These are phyloP conservation scores for Trinorchestia longiramus DNA, from an alignment of 1,140 invertebrate species.

Conservation along the genomic window DNA sequence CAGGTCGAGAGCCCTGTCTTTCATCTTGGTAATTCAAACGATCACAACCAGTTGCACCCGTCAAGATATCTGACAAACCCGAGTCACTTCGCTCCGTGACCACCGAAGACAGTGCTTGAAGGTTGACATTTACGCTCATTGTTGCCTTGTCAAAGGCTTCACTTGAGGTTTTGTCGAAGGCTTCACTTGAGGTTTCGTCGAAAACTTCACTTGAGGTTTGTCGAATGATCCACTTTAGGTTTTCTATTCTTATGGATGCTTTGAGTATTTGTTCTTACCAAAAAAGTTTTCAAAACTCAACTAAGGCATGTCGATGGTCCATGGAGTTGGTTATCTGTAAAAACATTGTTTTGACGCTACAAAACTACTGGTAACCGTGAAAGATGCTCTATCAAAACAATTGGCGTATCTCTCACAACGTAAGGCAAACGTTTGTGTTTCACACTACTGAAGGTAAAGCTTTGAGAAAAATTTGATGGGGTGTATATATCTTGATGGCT, in stretches of 20 bases:
- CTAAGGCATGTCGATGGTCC: not conserved
- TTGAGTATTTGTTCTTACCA: not conserved
- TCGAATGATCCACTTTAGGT: too few species aligned
- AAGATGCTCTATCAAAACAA: not conserved
- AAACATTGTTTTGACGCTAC: not conserved
- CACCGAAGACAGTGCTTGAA: not conserved
- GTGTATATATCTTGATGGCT: not conserved
- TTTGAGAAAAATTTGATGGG: not conserved
- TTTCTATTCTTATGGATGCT: not conserved
- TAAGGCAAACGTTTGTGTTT: not conserved
- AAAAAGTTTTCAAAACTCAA: not conserved
- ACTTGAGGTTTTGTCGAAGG: not conserved
- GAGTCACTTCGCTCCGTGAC: not conserved
- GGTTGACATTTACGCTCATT: not conserved
- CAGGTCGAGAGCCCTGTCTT: conserved; percentile 12
- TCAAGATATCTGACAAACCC: not conserved
- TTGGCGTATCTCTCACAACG: not conserved
- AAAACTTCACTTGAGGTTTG: not conserved
- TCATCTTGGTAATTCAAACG: conserved; percentile 23
- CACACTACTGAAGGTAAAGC: not conserved
- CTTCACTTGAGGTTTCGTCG: not conserved
- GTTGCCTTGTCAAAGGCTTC: conserved; percentile 28
- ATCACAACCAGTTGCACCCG: not conserved
- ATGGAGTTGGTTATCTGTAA: not conserved
- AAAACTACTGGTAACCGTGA: not conserved